Evolutionary conservation across 2,888 invertebrate genomes (phyloP).

Genomic region (Dendrolimus houi): DNA sequence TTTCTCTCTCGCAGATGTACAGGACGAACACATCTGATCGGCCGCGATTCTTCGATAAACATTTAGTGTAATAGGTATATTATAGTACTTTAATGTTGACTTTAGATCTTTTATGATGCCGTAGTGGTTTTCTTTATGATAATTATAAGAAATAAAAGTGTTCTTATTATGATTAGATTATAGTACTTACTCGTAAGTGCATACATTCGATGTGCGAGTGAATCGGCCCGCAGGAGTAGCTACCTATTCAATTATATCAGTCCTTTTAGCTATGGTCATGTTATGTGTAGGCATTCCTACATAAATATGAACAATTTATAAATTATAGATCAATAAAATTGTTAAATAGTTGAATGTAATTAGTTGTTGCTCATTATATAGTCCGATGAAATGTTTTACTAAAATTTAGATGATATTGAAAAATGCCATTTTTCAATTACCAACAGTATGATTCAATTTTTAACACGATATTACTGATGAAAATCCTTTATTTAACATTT

Average conservation of each 20-base stretch:
- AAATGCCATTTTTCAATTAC: background rate
- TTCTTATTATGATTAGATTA: conserved; percentile 61
- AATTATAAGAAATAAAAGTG: conserved; percentile 64
- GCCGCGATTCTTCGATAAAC: conserved; percentile 43
- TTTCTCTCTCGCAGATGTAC: conserved; percentile 82
- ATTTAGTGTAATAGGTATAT: conserved; percentile 23
- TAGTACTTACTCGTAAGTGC: conserved; percentile 15
- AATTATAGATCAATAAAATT: conserved; percentile 21
- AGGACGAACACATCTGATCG: conserved; percentile 83
- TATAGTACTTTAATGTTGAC: conserved; percentile 21
- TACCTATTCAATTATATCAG: conserved; percentile 11
- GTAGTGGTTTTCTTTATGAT: conserved; percentile 37
- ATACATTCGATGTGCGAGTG: background rate
- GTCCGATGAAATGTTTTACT: conserved; percentile 1
- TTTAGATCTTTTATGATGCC: conserved; percentile 26
- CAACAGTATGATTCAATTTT: background rate
- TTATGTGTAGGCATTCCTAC: conserved; percentile 16
- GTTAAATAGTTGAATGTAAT: conserved; percentile 33
- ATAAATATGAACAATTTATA: conserved; percentile 18
- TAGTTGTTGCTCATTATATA: conserved; percentile 38
- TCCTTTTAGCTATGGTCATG: conserved; percentile 9
- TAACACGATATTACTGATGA: background rate
- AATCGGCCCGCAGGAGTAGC: background rate
- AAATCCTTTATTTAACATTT: background rate
- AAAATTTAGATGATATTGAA: background rate